Base-by-base conservation (phyloP, 2,888 invertebrate species). In the Pyrocoelia pectoralis region DNA sequence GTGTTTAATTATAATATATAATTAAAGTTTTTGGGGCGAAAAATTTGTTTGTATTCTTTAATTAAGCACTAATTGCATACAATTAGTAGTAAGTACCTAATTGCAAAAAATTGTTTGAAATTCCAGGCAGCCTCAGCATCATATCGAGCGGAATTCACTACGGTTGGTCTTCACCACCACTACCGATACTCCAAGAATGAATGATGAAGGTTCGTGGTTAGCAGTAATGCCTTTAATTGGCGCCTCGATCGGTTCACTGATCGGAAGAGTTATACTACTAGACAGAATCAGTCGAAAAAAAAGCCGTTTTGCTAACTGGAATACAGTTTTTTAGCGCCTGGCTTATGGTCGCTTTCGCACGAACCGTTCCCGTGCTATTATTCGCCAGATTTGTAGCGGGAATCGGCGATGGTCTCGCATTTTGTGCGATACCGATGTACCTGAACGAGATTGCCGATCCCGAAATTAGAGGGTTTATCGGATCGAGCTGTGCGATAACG, bases 231-330 rank as follows among this genome's bases (percentile, higher is more conserved):
- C 87, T 78, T 84, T 88, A 66, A 80, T 89, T 49, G 89, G 88
- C 69, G 87, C 87, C 0, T 84, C 87, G 17, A 78, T 87, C 41
- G 89, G 89, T 33, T 87, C 87, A 8, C 76, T 88, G 2, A 81
- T 86, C 12, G 85, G 88, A 12, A 89, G 88, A 19, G 84, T 86
- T 73, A 79, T 87, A 63, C n/a, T 87, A 63, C 87, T 89, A 56
- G 88, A 90, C 76, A 81, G 83, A 65, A 83, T 88, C 63, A 90
- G 90, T n/a, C 83, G 90, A n/a, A 89, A 89, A 89, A 75, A 84
- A 83, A n/a, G 86, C 87, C n/a, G 81, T 89, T 1, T 81, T 89
- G 10, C 76, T 86, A 29, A 84, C 87, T 10, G 86, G 87, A 0
- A 72, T 88, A 5, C 88, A 89, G 0, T 85, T 88, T 72, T 85